A percentile compares a stretch with the other conserved stretches of the same genome.
Conservation (phyloP, 64 coral and sea anemone genomes). For the Montipora capricornis region DNA sequence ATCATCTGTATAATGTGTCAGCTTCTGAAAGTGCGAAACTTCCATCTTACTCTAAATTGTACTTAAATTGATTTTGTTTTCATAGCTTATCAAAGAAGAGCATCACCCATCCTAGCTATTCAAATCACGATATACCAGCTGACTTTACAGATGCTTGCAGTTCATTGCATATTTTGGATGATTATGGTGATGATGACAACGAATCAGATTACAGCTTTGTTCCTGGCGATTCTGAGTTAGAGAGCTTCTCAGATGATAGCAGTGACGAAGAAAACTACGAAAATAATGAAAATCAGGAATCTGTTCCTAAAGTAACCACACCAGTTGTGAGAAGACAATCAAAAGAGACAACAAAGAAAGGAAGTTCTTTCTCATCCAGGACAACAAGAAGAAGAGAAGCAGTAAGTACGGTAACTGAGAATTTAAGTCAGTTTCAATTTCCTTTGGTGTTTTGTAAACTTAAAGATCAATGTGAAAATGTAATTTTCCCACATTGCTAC, state of each 20-base stretch:
- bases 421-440: too few relatives aligned
- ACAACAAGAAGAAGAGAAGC: not conserved
- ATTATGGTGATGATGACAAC: conserved; percentile 37
- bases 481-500: too few relatives aligned
- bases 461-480: too few relatives aligned
- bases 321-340: not conserved
- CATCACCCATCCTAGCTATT: conserved; percentile 4
- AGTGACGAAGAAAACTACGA: conserved; percentile 52
- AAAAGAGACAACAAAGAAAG: not conserved
- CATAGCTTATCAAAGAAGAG: not conserved
- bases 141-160: not conserved
- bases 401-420: not conserved
- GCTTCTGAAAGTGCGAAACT: not conserved
- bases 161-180: not conserved
- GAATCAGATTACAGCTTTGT: conserved; percentile 29
- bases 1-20: not conserved
- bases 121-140: conserved; percentile 10
- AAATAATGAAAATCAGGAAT: not conserved
- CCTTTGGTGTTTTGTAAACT: too few relatives aligned
- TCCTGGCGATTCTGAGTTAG: conserved; percentile 8
- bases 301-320: not conserved
- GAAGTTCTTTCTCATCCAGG: not conserved
- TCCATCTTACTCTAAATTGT: not conserved
- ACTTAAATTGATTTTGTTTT: not conserved
- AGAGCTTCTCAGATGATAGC: conserved; percentile 57